These are phyloP conservation scores for Microctonus brassicae DNA, from an alignment of 2,888 invertebrate genomes.

Conservation along the genomic window DNA sequence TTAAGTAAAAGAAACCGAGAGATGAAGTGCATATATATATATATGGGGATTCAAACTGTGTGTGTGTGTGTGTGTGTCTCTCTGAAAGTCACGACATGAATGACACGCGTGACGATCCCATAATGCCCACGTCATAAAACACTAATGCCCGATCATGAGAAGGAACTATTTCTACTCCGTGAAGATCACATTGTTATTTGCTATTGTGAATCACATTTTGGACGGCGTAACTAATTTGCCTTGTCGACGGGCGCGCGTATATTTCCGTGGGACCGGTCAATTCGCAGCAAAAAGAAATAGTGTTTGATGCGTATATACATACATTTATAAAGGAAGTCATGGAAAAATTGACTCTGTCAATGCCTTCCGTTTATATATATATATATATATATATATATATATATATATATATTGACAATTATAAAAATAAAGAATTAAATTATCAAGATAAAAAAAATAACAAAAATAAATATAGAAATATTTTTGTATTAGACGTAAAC, in stretches of 20 bases:
- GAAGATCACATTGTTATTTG: constrained; percentile 48
- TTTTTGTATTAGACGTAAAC: too few relatives aligned
- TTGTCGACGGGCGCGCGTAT: constrained; percentile 43
- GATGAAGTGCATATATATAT: constrained; percentile 31
- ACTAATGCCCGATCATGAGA: constrained; percentile 67
- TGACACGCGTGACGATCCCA: constrained; percentile 63
- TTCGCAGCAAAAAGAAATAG: constrained; percentile 7
- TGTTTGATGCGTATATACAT: too few relatives aligned
- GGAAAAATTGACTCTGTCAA: background rate
- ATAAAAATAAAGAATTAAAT: too few relatives aligned
- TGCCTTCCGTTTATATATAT: background rate
- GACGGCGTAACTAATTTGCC: constrained; percentile 54
- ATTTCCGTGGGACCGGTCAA: constrained; percentile 39
- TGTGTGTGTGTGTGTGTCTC: background rate
- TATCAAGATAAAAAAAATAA: too few relatives aligned
- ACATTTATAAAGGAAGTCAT: background rate
- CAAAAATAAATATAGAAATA: too few relatives aligned
- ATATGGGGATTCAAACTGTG: constrained; percentile 21
- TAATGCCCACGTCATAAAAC: constrained; percentile 63
- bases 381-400: too few relatives aligned
- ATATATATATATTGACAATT: too few relatives aligned
- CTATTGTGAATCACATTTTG: constrained; percentile 49
- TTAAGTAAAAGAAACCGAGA: constrained; percentile 1
- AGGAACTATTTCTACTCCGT: constrained; percentile 46
- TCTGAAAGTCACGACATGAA: constrained; percentile 47